A percentile compares a stretch with the other conserved stretches of the same genome.
Evolutionary conservation across 2,113 vertebrate species (phyloP).

Genomic region (Macrotis lagotis): DNA sequence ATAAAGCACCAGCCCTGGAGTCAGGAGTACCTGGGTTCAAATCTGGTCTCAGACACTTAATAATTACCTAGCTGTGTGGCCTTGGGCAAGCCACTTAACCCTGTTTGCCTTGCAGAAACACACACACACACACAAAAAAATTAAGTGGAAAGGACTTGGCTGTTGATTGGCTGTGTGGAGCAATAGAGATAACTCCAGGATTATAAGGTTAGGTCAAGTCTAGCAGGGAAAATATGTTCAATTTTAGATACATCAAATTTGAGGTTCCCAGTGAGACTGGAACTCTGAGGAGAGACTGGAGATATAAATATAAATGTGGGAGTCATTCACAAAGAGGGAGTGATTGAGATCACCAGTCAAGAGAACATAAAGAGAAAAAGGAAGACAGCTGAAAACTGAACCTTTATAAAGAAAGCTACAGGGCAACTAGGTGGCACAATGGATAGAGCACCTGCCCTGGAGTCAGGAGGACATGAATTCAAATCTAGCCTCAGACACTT

Average conservation of each 20-base stretch:
- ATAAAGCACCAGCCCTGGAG: too few relatives aligned
- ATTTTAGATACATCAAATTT: not conserved
- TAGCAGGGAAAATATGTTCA: not conserved
- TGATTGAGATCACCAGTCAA: not conserved
- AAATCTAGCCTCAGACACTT: too few relatives aligned
- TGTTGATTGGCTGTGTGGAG: not conserved
- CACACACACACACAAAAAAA: too few relatives aligned
- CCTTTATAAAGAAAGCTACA: not conserved
- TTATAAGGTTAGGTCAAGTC: not conserved
- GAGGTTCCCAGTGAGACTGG: not conserved
- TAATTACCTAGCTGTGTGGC: too few relatives aligned
- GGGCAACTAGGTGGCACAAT: too few relatives aligned
- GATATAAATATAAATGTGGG: not conserved
- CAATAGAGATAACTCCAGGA: not conserved
- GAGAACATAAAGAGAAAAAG: not conserved
- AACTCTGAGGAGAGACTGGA: not conserved
- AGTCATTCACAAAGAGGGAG: not conserved
- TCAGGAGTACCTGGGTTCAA: too few relatives aligned
- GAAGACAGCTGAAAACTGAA: not conserved
- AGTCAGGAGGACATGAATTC: too few relatives aligned
- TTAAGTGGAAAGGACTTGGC: not conserved
- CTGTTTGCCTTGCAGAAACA: too few relatives aligned
- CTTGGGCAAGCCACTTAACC: too few relatives aligned
- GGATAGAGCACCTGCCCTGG: too few relatives aligned
- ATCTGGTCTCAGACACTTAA: too few relatives aligned